Evolutionary conservation across 2,113 vertebrate species (phyloP), one percentile per base, ranked within the genome.

Genomic region (Andinoacara biseriatus): DNA sequence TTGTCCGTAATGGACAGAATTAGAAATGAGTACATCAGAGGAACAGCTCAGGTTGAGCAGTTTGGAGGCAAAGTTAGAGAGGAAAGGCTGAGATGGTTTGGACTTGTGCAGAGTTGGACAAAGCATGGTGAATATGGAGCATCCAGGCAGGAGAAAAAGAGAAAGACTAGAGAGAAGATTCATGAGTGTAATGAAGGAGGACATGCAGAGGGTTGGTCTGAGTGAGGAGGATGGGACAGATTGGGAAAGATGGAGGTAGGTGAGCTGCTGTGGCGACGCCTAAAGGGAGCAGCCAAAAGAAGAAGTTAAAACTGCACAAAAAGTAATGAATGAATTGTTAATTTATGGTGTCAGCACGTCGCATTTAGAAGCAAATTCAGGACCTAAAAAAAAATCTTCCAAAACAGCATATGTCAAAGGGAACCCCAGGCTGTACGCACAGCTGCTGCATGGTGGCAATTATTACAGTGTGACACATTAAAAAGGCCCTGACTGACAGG

Each of bases 391-490:
- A 20, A 2, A 69, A 11, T 5, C 14, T 17, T 49, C 14, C 14
- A 69, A 29, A 46, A 43, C 0, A 20, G 0, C 29, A 3, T 0
- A 69, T 52, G 65, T 52, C 65, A 72, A 72, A 72, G 24, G 65
- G 29, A 52, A 72, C 29, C 65, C 24, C 29, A 31, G 17, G 65
- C 43, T 46, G 26, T 52, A 72, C 52, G 65, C 29, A 52, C 65
- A 72, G 43, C 31, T 52, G 65, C 43, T 52, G 43, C 4, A 52
- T 49, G 43, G 65, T 31, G 24, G 65, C 17, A 72, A 20, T 72
- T 52, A 72, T 72, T 72, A 49, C 3, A 72, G 43, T 26, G 29
- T 72, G 43, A 52, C 65, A 69, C 65, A 72, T 46, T 72, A 52
- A 52, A 38, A 72, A 52, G 43, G 24, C 24, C 65, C 10, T 43